Evolutionary conservation across 2,888 invertebrate species (phyloP), one percentile per base, ranked within the genome.

Genomic region (Diplazon laetatorius): DNA sequence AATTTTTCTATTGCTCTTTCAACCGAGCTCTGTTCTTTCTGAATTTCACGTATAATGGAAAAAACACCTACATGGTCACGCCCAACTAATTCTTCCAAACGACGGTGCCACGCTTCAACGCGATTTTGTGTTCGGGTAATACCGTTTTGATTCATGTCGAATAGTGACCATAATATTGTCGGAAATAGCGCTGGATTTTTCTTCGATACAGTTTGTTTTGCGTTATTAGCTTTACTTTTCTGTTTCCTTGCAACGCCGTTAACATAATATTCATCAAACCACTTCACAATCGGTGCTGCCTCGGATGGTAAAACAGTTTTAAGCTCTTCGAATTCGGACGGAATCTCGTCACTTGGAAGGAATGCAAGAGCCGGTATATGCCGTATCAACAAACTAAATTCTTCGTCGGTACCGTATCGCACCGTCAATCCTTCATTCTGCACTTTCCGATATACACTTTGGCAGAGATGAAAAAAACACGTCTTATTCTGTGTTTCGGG

Each of bases 311-410:
- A 20, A 39, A 59, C 37, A 8, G 59, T 39, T 59, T 59, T 59
- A 10, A 59, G 39, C 18, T 35, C 20, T 14, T 59, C 59, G 20
- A 59, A 59, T 39, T 39, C 42, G 6, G 42, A 42, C 42, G 59
- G 59, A 59, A 59, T 59, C 37, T 59, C 59, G 59, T 16, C 16
- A n/a, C 59, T 42, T 35, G 59, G 59, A 8, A 59, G 35, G 9
- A 59, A 37, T 12, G 59, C 59, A 39, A 59, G 59, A n/a, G 59
- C 59, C 42, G 59, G 39, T n/a, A 59, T 59, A 12, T 59, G 59
- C 37, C 59, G 59, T 18, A 59, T 59, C 18, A 42, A 6, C 39
- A 59, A 59, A 42, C 59, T 59, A 22, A 59, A 59, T n/a, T 39
- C 59, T 42, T 59, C 59, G 18, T 59, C 39, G 18, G 39, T 59